Base-by-base conservation (phyloP, 53 echinoderm and acorn worm genomes). In the Luidia sarsii region DNA sequence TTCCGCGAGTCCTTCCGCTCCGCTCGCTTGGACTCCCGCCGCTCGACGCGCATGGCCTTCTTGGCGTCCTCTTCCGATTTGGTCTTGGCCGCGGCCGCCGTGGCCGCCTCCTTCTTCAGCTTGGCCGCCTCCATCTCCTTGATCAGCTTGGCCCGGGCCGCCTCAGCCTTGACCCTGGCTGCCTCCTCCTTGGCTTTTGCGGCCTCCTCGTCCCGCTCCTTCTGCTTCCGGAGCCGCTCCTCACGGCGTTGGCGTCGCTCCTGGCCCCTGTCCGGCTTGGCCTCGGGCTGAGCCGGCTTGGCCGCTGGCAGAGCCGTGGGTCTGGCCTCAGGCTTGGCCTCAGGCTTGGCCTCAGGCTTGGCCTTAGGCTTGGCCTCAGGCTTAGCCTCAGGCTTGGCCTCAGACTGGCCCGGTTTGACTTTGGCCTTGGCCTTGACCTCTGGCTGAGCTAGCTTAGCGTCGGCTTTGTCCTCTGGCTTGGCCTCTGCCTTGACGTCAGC, bases 21-120 rank as follows among this genome's bases (percentile, higher is more conserved):
- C 38, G 70, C 84, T 27, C 61, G 60, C 68, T 84, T 63, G 1
- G 73, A 64, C 18, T 84, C 84, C 41, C 70, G 71, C 52, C 73
- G 64, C 21, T 72, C 73, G 37, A 84, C 65, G 24, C 51, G 57
- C 19, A 34, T 13, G 35, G 83, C 50, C 62, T 83, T 71, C 59
- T 71, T 70, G 20, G 84, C 64, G 50, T 84, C 84, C 33, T 73
- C 73, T 16, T 50, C 50, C n/a, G n/a, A n/a, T n/a, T n/a, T n/a
- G 20, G 53, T 59, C 46, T 73, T 84, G 61, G 48, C 50, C 46
- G 71, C 84, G 31, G 64, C 73, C 37, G 65, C 29, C 31, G 31
- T 67, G n/a, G 73, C 73, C 25, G 72, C 84, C 48, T 83, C 71
- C 34, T 67, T 63, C 24, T 62, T 56, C 16, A 70, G 15, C 38